Base-by-base conservation (phyloP, 2,888 invertebrate genomes). In the Drosophila formosana region DNA sequence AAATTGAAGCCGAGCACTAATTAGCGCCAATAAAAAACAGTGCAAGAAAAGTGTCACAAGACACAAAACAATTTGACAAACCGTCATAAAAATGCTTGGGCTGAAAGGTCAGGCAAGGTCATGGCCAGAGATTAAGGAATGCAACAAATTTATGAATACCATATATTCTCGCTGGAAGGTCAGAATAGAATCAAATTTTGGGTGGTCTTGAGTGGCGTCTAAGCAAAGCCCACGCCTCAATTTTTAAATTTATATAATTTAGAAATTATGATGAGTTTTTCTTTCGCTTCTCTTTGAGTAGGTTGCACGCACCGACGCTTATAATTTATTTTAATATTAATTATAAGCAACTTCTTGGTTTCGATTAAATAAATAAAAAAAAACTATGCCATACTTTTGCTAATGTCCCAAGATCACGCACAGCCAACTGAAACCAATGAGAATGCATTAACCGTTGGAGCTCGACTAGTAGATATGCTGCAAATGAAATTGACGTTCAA, bases 11-110 rank as follows among this genome's bases (percentile, higher is more conserved):
- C 47, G 52, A 58, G 50, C 73, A 65, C 72, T 83, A 83, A 83
- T 83, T 88, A 83, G 80, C 71, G 70, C 72, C 88, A 83, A 83
- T 88, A 88, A 88, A 88, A 34, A n/a, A 37, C 46, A 51, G 66
- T 60, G 62, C 66, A 75, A 68, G 60, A 61, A 77, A 82, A 72
- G 57, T 88, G 83, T 85, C 82, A 68, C 77, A 80, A 45, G 9
- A 67, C 25, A 49, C 32, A 62, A 37, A 52, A 57, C 45, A 66
- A 49, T 51, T 53, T 58, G 34, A 60, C 34, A 41, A 41, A 23
- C 5, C 52, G 66, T 60, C 49, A 51, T 32, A 58, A 63, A 58
- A 57, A 49, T 32, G 18, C n/a, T 53, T 51, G 9, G 37, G 46
- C 56, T 6, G 23, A 71, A 66, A 88, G 82, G 83, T 88, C 88